These are phyloP conservation scores for Tetrax tetrax DNA, from an alignment of 2,113 vertebrate genomes.

Conservation along the genomic window DNA sequence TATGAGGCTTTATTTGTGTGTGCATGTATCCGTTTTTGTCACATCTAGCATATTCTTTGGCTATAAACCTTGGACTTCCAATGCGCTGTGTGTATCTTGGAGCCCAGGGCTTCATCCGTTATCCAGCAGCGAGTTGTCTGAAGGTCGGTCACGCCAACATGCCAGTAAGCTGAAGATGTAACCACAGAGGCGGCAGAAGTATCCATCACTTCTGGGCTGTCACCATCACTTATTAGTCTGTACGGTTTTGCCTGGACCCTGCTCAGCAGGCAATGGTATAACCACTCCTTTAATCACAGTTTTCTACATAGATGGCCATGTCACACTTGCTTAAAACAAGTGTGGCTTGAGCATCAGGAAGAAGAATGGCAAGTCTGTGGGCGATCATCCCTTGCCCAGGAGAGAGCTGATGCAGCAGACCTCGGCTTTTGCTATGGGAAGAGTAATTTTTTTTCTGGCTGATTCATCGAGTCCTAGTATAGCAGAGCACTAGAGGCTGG, in stretches of 20 bases:
- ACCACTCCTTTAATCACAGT: neutral
- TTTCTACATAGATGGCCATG: neutral
- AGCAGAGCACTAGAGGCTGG: neutral
- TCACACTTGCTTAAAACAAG: neutral
- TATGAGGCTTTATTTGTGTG: neutral
- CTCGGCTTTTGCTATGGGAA: neutral
- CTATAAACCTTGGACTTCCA: neutral
- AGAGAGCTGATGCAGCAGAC: neutral
- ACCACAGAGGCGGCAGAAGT: neutral
- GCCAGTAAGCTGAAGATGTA: constrained; percentile 12
- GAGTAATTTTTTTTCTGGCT: neutral
- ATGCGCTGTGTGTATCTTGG: neutral
- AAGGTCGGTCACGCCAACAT: neutral
- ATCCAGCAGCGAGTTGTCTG: neutral
- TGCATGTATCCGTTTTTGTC: neutral
- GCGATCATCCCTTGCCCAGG: neutral
- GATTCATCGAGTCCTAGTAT: neutral
- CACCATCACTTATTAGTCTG: neutral
- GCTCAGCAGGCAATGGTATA: neutral
- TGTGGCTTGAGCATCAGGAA: neutral
- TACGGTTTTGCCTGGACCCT: neutral
- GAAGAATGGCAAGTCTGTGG: neutral
- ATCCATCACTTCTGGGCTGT: neutral
- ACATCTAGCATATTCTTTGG: constrained; percentile 22
- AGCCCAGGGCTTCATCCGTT: neutral